Base-by-base conservation (phyloP, 2,888 invertebrate species). In the Cylloceria caligata region DNA sequence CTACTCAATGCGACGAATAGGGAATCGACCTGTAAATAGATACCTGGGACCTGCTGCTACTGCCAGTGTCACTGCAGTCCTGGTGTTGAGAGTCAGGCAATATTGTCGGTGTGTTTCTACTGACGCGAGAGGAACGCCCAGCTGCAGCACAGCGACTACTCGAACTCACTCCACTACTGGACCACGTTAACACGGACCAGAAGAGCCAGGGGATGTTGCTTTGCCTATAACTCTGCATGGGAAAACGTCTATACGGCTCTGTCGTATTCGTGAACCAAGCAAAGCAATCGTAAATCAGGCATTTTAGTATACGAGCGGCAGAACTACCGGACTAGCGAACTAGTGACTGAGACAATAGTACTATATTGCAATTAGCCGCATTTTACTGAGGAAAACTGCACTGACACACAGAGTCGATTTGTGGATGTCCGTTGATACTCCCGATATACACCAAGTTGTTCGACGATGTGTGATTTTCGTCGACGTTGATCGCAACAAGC, bases 201-300 rank as follows among this genome's bases (percentile, higher is more conserved):
- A 64, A 30, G 55, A 30, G 55, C n/a, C 30, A n/a, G 30, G 42
- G 71, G 62, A 76, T 76, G 83, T 45, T 55, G 36, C 42, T 71
- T 45, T 71, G 57, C 13, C 42, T 13, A 57, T 57, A 42, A 57
- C 52, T 36, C 52, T 55, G 16, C n/a, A 57, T n/a, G 19, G 30
- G 71, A 21, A 45, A 45, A 27, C 57, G 24, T 69, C 55, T 55
- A 78, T 84, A 77, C 42, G 42, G 27, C 57, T 39, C 16, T 27
- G 9, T 21, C 19, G 42, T 36, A 69, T 68, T 68, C 83, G 81
- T 45, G 75, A 75, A 77, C 79, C 85, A 21, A 68, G 49, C 34
- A 55, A 60, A 83, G 79, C 78, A 77, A 81, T 81, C 81, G 83
- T 83, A 85, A 87, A 87, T 86, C 86, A 85, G 84, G 84, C 83